Conservation (phyloP, 1,140 invertebrate genomes). For the Thalassaphorura encarpata region DNA sequence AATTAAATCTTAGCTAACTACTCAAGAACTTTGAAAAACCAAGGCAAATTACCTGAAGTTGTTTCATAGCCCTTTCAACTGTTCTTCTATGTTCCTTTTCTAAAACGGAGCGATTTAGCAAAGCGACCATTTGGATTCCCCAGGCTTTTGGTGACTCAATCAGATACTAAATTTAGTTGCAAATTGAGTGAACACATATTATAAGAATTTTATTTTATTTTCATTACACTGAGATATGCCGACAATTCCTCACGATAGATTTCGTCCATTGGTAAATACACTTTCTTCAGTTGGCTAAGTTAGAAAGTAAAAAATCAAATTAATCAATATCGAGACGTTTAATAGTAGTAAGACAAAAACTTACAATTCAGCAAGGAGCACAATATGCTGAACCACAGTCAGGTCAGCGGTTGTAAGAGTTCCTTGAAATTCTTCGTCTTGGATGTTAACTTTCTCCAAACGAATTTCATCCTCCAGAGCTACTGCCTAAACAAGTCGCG, state of each 20-base stretch:
- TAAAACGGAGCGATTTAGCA: constrained; percentile 61
- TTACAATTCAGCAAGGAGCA: constrained; percentile 64
- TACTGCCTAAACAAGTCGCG: constrained; percentile 6
- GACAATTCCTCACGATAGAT: constrained; percentile 65
- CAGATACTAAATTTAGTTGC: constrained; percentile 38
- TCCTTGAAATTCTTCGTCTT: constrained; percentile 42
- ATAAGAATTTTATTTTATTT: neutral
- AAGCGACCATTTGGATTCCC: constrained; percentile 52
- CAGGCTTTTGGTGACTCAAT: constrained; percentile 40
- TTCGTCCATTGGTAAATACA: constrained; percentile 63
- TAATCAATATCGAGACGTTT: constrained; percentile 20
- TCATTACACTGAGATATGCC: constrained; percentile 59
- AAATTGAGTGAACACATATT: constrained; percentile 16
- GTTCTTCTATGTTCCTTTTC: constrained; percentile 65
- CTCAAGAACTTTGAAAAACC: neutral
- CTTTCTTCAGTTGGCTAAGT: constrained; percentile 46
- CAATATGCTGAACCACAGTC: constrained; percentile 62
- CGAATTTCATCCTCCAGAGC: constrained; percentile 36
- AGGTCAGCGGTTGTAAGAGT: constrained; percentile 38
- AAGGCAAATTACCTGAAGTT: constrained; percentile 48
- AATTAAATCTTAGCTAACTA: no score
- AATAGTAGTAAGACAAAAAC: constrained; percentile 31
- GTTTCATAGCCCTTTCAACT: constrained; percentile 74
- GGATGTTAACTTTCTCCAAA: constrained; percentile 63
- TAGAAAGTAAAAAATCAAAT: constrained; percentile 1